Conservation (phyloP, 1,140 invertebrate species). For the Coenobita brevimanus region DNA sequence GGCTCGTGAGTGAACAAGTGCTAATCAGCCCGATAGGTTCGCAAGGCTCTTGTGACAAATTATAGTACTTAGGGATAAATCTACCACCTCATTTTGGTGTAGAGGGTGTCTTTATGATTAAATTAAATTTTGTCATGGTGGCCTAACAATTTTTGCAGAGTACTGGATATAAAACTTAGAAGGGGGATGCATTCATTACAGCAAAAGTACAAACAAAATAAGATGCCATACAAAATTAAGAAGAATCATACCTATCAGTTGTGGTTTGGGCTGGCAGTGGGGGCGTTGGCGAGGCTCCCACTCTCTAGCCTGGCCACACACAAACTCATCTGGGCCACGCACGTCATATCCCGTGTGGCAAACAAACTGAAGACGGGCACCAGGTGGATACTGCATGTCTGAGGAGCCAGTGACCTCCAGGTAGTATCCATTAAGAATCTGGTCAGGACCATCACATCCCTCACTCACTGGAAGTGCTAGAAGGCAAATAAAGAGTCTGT, state of each 20-base stretch:
- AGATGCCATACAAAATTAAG: not conserved
- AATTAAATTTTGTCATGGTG: too few species aligned
- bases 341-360: slow-evolving; percentile 69
- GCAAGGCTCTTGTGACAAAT: too few species aligned
- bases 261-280: slow-evolving; percentile 28
- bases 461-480: slow-evolving; percentile 27
- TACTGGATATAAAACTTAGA: too few species aligned
- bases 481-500: too few species aligned
- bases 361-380: slow-evolving; percentile 64
- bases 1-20: too few species aligned
- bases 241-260: slow-evolving; percentile 55
- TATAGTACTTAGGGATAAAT: too few species aligned
- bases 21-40: too few species aligned
- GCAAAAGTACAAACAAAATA: not conserved
- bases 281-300: slow-evolving; percentile 66
- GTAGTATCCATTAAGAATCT: slow-evolving; percentile 56
- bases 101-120: too few species aligned
- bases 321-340: slow-evolving; percentile 66
- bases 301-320: slow-evolving; percentile 53
- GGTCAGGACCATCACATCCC: slow-evolving; percentile 10
- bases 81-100: too few species aligned
- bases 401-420: slow-evolving; percentile 46
- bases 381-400: slow-evolving; percentile 54
- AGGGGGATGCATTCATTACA: too few species aligned
- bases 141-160: too few species aligned